A percentile compares a stretch with the other conserved stretches of the same genome.
Evolutionary conservation across 53 echinoderm and acorn worm genomes (phyloP).

Genomic region (Paelopatides confundens): DNA sequence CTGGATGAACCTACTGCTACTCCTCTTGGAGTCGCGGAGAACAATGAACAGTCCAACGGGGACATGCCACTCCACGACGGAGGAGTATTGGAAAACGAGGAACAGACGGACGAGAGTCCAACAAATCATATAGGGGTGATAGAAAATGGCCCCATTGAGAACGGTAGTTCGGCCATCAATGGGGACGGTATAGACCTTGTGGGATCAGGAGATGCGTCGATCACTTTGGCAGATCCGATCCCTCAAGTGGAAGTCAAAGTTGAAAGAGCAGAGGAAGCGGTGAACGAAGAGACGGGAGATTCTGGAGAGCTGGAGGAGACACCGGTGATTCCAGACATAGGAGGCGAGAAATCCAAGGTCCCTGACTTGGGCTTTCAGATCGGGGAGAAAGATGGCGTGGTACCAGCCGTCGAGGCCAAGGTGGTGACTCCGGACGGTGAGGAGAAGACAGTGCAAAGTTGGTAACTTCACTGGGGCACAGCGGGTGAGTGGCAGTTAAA

Average conservation of each 20-base stretch:
- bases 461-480: background rate
- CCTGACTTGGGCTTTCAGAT: constrained; percentile 41
- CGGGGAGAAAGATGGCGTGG: constrained; percentile 10
- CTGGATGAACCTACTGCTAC: background rate
- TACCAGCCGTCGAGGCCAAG: constrained; percentile 5
- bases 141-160: constrained; percentile 9
- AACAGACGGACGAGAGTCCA: background rate
- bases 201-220: constrained; percentile 28
- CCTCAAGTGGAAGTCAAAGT: constrained; percentile 26
- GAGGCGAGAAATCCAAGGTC: constrained; percentile 15
- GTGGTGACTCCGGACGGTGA: constrained; percentile 11
- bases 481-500: background rate
- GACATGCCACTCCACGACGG: background rate
- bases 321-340: background rate
- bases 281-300: constrained; percentile 1
- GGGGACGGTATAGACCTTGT: background rate
- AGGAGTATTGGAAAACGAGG: background rate
- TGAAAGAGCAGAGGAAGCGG: constrained; percentile 3
- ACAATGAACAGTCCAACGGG: constrained; percentile 6
- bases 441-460: background rate
- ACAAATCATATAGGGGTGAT: constrained; percentile 7
- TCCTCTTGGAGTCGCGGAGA: background rate
- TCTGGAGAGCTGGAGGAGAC: background rate
- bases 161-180: background rate
- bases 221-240: background rate